Conservation (phyloP, 1,140 invertebrate genomes). For the Conus ventricosus region DNA sequence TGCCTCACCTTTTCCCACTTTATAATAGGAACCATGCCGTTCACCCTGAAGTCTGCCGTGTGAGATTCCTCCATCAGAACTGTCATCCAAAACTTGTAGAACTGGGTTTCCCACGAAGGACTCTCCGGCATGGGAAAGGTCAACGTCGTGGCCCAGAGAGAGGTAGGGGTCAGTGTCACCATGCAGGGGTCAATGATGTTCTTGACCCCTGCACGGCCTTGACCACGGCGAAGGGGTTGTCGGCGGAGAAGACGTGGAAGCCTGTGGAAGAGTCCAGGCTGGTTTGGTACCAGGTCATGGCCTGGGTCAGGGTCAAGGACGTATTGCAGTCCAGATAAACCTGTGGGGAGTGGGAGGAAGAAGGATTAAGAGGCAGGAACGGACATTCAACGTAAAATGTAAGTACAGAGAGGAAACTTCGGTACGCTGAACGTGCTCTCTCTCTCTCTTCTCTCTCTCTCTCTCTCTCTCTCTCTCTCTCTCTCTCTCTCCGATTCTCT, state of each 20-base stretch:
- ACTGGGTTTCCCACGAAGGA: not conserved
- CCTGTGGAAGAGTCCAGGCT: not conserved
- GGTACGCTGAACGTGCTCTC: not conserved
- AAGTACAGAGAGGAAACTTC: not conserved
- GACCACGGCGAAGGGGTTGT: not conserved
- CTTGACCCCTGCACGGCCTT: not conserved
- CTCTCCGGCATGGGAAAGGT: not conserved
- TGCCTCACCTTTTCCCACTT: not conserved
- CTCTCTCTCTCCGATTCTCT: too few species aligned
- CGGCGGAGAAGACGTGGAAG: not conserved
- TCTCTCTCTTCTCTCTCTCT: not conserved
- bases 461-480: not conserved
- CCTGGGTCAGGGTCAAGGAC: not conserved
- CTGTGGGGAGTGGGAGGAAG: not conserved
- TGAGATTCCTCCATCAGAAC: not conserved
- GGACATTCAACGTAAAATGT: not conserved
- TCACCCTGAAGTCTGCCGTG: not conserved
- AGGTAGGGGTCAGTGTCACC: not conserved
- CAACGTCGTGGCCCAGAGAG: not conserved
- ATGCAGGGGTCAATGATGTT: slow-evolving; percentile 10
- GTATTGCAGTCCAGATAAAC: not conserved
- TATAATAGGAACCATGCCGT: not conserved
- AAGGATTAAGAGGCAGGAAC: too few species aligned
- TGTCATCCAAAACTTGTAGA: not conserved
- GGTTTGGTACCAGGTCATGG: not conserved